phyloP scores from a whole-genome alignment of 2,888 invertebrate species.

The Biston betularia region DNA sequence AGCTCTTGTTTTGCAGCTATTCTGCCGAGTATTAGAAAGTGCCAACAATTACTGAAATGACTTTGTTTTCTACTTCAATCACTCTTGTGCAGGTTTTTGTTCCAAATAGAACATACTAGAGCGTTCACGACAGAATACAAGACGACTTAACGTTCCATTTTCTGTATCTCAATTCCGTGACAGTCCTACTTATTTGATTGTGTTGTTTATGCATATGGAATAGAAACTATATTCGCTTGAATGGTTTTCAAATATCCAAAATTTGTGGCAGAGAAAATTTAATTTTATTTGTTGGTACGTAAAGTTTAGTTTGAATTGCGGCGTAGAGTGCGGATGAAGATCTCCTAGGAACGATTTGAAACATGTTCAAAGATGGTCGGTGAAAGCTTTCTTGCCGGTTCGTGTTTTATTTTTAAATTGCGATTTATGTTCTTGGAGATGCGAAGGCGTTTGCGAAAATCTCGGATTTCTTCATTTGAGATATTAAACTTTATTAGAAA shows the following conservation, averaged over 20 bases:
- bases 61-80: background rate
- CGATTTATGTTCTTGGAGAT: conserved; percentile 70
- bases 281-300: conserved; percentile 11
- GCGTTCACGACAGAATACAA: conserved; percentile 10
- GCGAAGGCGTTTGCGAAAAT: conserved; percentile 52
- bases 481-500: conserved; percentile 57
- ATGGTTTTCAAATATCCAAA: conserved; percentile 36
- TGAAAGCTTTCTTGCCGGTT: conserved; percentile 78
- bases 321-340: conserved; percentile 37
- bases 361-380: conserved; percentile 76
- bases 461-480: conserved; percentile 52
- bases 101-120: conserved; percentile 1
- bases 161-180: conserved; percentile 61
- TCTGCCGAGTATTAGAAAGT: background rate
- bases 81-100: conserved; percentile 2
- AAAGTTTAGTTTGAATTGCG: conserved; percentile 53
- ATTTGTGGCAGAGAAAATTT: conserved; percentile 31
- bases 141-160: conserved; percentile 49
- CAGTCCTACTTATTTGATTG: conserved; percentile 51
- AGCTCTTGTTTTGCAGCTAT: too few species aligned
- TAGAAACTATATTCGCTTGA: conserved; percentile 45
- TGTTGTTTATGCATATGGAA: conserved; percentile 48
- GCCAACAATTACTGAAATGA: background rate
- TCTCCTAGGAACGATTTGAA: conserved; percentile 77
- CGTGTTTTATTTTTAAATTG: conserved; percentile 78